Evolutionary conservation across 1,140 invertebrate species (phyloP), one percentile per base, ranked within the genome.

Genomic region (Schlechtendalia chinensis): DNA sequence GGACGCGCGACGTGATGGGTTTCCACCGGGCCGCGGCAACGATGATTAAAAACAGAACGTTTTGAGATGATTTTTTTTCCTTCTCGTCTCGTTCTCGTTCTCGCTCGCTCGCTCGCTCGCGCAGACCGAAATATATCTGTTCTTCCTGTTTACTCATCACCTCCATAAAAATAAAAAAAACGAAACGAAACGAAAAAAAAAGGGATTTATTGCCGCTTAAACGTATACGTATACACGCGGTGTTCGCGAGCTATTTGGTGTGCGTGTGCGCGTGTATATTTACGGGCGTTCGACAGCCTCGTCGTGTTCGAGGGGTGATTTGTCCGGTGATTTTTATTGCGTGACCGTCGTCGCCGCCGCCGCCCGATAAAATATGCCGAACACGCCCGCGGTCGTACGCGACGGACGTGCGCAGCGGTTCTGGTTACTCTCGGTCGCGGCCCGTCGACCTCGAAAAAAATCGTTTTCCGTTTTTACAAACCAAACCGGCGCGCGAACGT

Each of bases 61-160:
- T 12, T 39, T 16, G 16, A 54, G 53, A 77, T 59, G 45, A 32
- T 59, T 72, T 53, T 72, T 53, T 72, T 53, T n/a, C 67, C 27
- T n/a, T n/a, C n/a, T n/a, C n/a, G n/a, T n/a, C n/a, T n/a, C n/a
- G n/a, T n/a, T n/a, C n/a, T n/a, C n/a, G n/a, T n/a, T n/a, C n/a
- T n/a, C n/a, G n/a, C n/a, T n/a, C n/a, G n/a, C 67, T 67, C 45
- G 39, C 39, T 39, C 39, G 14, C 39, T 1, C 63, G 32, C 32
- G 3, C 22, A 39, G 54, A 58, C 72, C 27, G 29, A 75, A 58
- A 77, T 77, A 75, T 75, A 10, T 14, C 27, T 39, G 74, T 77
- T 77, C 74, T 77, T 77, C 74, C 74, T 77, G 74, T 77, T 77
- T 77, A 77, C 74, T 77, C 74, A 59, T 77, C 74, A 45, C 74